A percentile compares a stretch with the other conserved stretches of the same genome.
phyloP scores from a whole-genome alignment of 92 coral and sea anemone genomes.

The Hydrozoanthus gracilis region DNA sequence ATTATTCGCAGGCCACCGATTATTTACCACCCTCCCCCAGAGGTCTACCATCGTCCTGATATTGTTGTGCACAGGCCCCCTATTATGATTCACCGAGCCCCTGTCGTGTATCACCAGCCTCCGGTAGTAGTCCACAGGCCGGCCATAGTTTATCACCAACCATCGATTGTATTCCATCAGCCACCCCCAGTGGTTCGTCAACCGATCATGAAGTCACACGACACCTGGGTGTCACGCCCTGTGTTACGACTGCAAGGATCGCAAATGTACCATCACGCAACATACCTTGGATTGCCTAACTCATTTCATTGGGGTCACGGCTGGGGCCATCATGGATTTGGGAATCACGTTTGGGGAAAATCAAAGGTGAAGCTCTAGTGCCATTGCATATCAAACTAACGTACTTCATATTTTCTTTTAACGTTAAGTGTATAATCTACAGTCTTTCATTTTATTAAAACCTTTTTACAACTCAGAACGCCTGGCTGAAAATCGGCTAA shows the following conservation, averaged over 20 bases:
- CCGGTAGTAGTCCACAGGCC: constrained; percentile 99
- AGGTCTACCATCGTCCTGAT: constrained; percentile 95
- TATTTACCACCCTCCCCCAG: constrained; percentile 99
- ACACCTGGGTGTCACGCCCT: constrained; percentile 83
- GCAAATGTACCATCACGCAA: constrained; percentile 69
- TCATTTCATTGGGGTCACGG: constrained; percentile 68
- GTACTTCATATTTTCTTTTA: neutral
- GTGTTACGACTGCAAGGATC: constrained; percentile 70
- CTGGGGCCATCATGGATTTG: constrained; percentile 44
- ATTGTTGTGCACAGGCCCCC: constrained; percentile 98
- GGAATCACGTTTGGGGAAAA: constrained; percentile 62
- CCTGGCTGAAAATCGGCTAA: too few relatives aligned
- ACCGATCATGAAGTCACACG: constrained; percentile 89
- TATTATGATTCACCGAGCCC: constrained; percentile 96
- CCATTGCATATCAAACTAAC: neutral
- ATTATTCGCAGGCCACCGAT: constrained; percentile 95
- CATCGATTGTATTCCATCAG: constrained; percentile 93
- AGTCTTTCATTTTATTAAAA: too few relatives aligned
- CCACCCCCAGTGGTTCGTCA: constrained; percentile 98
- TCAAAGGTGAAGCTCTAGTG: constrained; percentile 26
- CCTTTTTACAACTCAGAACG: too few relatives aligned
- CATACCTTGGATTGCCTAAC: constrained; percentile 80
- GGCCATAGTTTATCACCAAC: constrained; percentile 98
- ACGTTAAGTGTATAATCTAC: too few relatives aligned
- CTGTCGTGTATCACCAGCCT: constrained; percentile 93